These are phyloP conservation scores for Lagopus leucura DNA, from an alignment of 2,113 vertebrate species.

Conservation along the genomic window DNA sequence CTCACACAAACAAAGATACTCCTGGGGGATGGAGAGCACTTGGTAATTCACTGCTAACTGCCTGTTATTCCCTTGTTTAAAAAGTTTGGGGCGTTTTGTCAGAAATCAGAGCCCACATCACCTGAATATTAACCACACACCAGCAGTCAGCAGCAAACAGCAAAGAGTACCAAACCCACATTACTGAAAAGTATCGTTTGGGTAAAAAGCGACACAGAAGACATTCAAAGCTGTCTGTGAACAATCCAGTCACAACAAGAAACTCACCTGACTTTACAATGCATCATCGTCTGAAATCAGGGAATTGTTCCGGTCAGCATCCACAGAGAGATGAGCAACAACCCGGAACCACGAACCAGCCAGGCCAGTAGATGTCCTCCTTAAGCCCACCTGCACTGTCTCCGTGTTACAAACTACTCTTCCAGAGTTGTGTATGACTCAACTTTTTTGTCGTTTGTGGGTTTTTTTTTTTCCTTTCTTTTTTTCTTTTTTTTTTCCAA, in stretches of 20 bases:
- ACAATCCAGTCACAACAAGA: neutral
- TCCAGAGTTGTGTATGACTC: neutral
- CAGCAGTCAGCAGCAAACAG: neutral
- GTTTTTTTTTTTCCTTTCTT: too few relatives aligned
- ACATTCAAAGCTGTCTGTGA: neutral
- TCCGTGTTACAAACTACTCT: neutral
- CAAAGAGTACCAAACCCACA: neutral
- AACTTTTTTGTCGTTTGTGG: neutral
- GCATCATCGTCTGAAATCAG: neutral
- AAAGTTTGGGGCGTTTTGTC: neutral
- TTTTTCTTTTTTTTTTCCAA: neutral
- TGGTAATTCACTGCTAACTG: neutral
- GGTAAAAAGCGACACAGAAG: neutral
- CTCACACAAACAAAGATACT: constrained; percentile 30
- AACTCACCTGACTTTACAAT: neutral
- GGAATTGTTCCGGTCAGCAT: neutral
- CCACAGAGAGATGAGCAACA: neutral
- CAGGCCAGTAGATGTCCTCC: neutral
- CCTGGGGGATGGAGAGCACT: constrained; percentile 5
- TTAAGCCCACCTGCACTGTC: neutral
- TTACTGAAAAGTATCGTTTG: neutral
- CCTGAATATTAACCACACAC: neutral
- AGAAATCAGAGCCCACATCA: neutral
- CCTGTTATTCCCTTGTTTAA: neutral
- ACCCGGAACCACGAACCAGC: neutral